These are phyloP conservation scores for Microplitis mediator DNA, from an alignment of 1,140 invertebrate species.

Conservation along the genomic window DNA sequence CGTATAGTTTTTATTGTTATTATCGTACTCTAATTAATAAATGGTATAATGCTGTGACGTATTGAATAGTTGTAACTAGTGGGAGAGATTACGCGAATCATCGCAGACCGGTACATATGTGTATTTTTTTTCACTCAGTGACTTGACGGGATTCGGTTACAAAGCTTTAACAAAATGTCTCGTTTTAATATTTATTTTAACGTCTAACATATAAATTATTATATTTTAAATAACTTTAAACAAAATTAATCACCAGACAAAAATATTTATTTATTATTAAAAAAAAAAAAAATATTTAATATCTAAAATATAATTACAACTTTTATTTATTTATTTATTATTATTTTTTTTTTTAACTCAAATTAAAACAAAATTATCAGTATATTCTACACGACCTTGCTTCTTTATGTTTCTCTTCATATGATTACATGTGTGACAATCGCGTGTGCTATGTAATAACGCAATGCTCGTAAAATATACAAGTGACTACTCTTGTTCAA, in stretches of 20 bases:
- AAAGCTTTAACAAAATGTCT: constrained; percentile 2
- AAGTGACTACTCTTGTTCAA: neutral
- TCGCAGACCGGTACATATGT: constrained; percentile 13
- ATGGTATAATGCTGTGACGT: neutral
- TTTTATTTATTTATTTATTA: neutral
- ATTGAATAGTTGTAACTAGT: neutral
- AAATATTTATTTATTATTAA: neutral
- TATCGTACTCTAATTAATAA: constrained; percentile 4
- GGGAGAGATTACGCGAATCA: constrained; percentile 29
- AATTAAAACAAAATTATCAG: neutral
- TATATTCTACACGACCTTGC: neutral
- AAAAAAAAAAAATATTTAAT: neutral
- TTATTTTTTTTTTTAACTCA: constrained; percentile 10
- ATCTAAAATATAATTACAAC: too few species aligned
- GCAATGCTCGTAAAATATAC: neutral
- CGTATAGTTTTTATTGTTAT: neutral
- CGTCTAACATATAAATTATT: neutral
- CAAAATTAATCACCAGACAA: neutral
- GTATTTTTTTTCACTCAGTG: constrained; percentile 29
- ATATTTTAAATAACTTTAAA: too few species aligned
- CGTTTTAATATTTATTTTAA: neutral
- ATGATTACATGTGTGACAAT: constrained; percentile 3
- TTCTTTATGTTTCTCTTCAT: neutral
- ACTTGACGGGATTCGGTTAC: constrained; percentile 24
- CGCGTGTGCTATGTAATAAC: constrained; percentile 7